A percentile compares a stretch with the other conserved stretches of the same genome.
phyloP scores from a whole-genome alignment of 2,113 vertebrate genomes.

The Chloroceryle aenea region DNA sequence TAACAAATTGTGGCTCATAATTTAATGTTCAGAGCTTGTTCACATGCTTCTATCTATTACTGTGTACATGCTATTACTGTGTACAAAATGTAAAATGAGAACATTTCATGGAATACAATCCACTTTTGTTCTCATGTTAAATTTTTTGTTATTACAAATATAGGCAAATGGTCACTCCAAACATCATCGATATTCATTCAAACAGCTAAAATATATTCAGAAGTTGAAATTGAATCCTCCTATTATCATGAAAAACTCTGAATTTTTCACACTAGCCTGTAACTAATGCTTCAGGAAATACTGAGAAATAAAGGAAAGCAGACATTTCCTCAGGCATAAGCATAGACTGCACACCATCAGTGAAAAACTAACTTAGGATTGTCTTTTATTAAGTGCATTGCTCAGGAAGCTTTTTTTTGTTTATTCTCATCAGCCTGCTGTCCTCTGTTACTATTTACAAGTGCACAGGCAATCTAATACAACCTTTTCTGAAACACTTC shows the following conservation, averaged over 20 bases:
- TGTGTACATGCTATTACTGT: background rate
- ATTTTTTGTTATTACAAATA: constrained; percentile 44
- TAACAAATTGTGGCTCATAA: background rate
- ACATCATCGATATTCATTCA: constrained; percentile 56
- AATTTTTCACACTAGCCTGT: constrained; percentile 58
- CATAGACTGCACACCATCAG: background rate
- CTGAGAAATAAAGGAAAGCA: constrained; percentile 61
- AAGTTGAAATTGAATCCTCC: constrained; percentile 59
- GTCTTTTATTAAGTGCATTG: constrained; percentile 51
- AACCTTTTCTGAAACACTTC: constrained; percentile 52
- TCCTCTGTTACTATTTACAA: constrained; percentile 37
- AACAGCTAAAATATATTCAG: constrained; percentile 66
- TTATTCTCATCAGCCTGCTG: constrained; percentile 43
- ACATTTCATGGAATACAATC: background rate
- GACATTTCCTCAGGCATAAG: constrained; percentile 54
- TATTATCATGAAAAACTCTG: constrained; percentile 55
- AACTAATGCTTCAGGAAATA: constrained; percentile 68
- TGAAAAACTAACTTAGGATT: constrained; percentile 61
- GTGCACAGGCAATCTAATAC: constrained; percentile 32
- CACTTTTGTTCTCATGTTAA: constrained; percentile 24
- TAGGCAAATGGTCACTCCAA: constrained; percentile 25
- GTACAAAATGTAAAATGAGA: background rate
- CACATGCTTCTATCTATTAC: background rate
- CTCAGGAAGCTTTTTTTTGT: constrained; percentile 63
- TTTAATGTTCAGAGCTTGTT: background rate